Evolutionary conservation across 1,140 invertebrate genomes (phyloP).

Genomic region (Scaptomyza pallida): DNA sequence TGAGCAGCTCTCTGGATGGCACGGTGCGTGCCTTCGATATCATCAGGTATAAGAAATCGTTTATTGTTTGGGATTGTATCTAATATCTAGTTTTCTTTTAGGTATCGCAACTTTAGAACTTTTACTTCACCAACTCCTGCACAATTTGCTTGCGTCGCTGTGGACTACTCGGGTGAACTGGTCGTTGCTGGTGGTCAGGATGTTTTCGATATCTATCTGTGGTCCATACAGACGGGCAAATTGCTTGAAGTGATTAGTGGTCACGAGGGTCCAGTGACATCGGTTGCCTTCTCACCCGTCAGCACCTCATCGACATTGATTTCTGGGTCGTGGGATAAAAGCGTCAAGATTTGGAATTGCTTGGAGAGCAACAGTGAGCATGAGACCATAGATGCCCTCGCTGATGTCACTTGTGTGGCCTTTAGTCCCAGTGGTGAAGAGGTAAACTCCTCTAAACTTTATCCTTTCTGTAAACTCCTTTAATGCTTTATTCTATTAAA

Average conservation of each 20-base stretch:
- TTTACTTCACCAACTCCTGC: constrained; percentile 94
- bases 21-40: constrained; percentile 98
- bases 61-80: not conserved
- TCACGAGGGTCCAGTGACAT: constrained; percentile 95
- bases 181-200: constrained; percentile 97
- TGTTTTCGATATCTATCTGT: constrained; percentile 97
- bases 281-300: constrained; percentile 92
- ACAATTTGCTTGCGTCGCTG: constrained; percentile 95
- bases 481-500: constrained; percentile 38
- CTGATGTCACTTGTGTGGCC: constrained; percentile 93
- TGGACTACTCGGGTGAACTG: constrained; percentile 95
- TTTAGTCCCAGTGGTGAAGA: constrained; percentile 96
- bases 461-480: not conserved
- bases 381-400: constrained; percentile 91
- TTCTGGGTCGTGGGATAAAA: constrained; percentile 97
- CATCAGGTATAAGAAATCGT: constrained; percentile 84
- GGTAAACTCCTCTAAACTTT: constrained; percentile 81
- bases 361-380: constrained; percentile 91
- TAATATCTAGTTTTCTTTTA: constrained; percentile 11
- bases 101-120: constrained; percentile 98
- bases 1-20: constrained; percentile 96
- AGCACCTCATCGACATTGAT: constrained; percentile 90
- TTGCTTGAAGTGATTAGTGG: constrained; percentile 95
- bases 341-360: constrained; percentile 94
- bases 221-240: constrained; percentile 96